Conservation (phyloP, 2,797 vertebrate genomes). For the Falco columbarius region DNA sequence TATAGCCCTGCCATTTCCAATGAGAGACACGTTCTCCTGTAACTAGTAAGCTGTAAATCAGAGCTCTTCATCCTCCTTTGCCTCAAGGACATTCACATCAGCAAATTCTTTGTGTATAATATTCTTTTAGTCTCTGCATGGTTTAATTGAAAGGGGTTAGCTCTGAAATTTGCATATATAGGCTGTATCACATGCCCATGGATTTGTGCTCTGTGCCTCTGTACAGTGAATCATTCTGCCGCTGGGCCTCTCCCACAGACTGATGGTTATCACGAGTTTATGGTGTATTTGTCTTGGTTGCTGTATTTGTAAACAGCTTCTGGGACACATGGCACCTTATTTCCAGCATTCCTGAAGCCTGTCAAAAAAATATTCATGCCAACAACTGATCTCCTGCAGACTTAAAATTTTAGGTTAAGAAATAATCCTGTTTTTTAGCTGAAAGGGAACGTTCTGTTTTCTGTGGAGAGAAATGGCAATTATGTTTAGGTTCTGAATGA, state of each 20-base stretch:
- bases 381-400: too few relatives aligned
- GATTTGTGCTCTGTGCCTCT: neutral
- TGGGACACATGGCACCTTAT: neutral
- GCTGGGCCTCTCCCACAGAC: neutral
- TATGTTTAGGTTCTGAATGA: neutral
- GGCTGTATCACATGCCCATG: rapidly evolving
- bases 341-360: neutral
- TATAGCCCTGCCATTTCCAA: neutral
- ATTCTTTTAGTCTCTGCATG: neutral
- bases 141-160: neutral
- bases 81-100: neutral
- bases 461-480: neutral
- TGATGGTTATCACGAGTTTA: neutral
- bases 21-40: rapidly evolving
- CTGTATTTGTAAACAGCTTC: neutral
- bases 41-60: neutral
- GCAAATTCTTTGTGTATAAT: neutral
- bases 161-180: neutral
- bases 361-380: neutral
- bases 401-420: neutral
- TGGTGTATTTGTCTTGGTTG: neutral
- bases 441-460: neutral
- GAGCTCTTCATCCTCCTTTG: neutral
- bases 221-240: neutral
- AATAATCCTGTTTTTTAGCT: neutral